Conservation (phyloP, 2,888 invertebrate genomes). For the Caenorhabditis uteleia region DNA sequence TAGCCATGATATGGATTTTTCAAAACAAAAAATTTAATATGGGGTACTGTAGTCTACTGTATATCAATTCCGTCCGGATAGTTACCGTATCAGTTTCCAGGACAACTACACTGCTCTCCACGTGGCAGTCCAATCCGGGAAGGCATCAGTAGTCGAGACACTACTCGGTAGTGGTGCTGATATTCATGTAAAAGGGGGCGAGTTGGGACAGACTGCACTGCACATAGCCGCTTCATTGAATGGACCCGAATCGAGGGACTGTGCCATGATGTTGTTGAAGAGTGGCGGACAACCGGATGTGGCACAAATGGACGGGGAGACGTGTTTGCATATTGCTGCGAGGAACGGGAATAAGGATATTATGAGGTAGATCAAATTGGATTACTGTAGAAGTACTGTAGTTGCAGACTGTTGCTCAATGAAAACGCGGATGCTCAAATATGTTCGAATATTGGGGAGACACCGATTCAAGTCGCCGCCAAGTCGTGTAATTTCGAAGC, state of each 20-base stretch:
- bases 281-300: conserved; percentile 96
- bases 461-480: conserved; percentile 91
- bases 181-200: conserved; percentile 84
- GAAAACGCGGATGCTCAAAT: conserved; percentile 89
- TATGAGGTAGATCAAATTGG: conserved; percentile 60
- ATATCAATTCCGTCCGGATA: too few relatives aligned
- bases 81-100: conserved; percentile 73
- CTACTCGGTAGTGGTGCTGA: conserved; percentile 94
- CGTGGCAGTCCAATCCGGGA: conserved; percentile 81
- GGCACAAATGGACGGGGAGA: conserved; percentile 90
- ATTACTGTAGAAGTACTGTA: not conserved
- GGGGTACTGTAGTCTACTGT: too few relatives aligned
- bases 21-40: too few relatives aligned
- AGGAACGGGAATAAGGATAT: conserved; percentile 88
- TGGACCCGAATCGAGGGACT: conserved; percentile 81
- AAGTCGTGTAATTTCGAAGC: conserved; percentile 80
- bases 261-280: conserved; percentile 94
- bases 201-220: conserved; percentile 87
- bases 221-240: conserved; percentile 77
- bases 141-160: conserved; percentile 68
- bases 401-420: conserved; percentile 81
- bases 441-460: conserved; percentile 85
- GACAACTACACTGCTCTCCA: conserved; percentile 97
- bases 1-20: too few relatives aligned
- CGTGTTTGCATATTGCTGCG: conserved; percentile 94